phyloP scores from a whole-genome alignment of 2,888 invertebrate genomes.

The Prostheceraeus crozeri region DNA sequence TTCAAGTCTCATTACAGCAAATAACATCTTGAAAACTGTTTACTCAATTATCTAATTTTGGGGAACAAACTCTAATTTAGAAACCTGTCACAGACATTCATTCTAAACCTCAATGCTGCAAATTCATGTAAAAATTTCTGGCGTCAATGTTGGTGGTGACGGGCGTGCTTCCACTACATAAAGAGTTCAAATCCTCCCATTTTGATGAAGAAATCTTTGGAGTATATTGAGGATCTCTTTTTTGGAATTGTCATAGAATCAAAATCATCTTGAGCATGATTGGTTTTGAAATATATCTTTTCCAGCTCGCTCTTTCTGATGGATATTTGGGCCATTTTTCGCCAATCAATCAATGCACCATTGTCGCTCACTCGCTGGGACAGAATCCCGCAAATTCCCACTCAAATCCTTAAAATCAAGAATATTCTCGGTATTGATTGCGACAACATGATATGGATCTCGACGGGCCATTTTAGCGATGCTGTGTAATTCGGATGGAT shows the following conservation, averaged over 20 bases:
- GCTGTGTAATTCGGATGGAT: not conserved
- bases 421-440: not conserved
- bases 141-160: no score
- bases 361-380: constrained; percentile 3
- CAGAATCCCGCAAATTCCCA: not conserved
- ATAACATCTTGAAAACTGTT: no score
- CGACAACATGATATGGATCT: not conserved
- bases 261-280: not conserved
- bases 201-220: no score
- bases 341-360: not conserved
- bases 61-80: no score
- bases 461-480: not conserved
- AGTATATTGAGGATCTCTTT: no score
- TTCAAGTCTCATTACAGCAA: no score
- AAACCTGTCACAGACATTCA: no score
- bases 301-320: constrained; percentile 1
- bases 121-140: no score
- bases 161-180: no score
- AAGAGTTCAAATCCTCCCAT: no score
- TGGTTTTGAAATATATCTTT: constrained; percentile 12
- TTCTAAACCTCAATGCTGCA: no score
- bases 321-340: constrained; percentile 8
- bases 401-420: not conserved
- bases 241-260: constrained; percentile 3
- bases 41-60: no score